phyloP scores from a whole-genome alignment of 2,797 vertebrate species.

The Eutrigla gurnardus region DNA sequence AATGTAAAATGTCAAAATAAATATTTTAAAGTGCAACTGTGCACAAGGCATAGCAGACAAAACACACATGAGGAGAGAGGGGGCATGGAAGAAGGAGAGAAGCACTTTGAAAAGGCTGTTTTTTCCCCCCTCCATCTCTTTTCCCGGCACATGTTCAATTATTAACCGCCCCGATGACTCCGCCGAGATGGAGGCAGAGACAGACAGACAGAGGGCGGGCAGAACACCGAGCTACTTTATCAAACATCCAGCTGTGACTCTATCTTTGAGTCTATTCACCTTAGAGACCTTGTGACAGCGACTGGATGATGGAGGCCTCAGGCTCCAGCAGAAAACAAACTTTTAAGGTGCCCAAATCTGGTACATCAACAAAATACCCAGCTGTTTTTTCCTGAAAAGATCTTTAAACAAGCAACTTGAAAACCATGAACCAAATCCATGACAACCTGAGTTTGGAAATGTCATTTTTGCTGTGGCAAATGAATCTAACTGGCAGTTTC shows the following conservation, averaged over 20 bases:
- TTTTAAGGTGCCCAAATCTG: background rate
- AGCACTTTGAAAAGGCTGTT: conserved; percentile 42
- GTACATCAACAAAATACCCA: background rate
- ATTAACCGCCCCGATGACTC: conserved; percentile 65
- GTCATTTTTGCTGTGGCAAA: conserved; percentile 3
- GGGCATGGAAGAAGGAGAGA: conserved; percentile 21
- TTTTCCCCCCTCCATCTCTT: conserved; percentile 33
- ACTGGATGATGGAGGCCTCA: conserved; percentile 16
- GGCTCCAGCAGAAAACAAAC: background rate
- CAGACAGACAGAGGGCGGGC: conserved; percentile 29
- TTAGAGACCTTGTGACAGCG: conserved; percentile 16
- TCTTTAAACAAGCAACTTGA: too few species aligned
- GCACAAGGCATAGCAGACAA: conserved; percentile 19
- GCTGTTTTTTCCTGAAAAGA: background rate
- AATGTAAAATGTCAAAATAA: conserved; percentile 62
- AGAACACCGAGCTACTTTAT: conserved; percentile 49
- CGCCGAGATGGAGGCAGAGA: conserved; percentile 39
- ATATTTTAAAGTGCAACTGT: conserved; percentile 63
- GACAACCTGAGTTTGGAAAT: background rate
- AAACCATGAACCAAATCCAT: too few species aligned
- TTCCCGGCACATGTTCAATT: conserved; percentile 73
- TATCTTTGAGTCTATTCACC: conserved; percentile 25
- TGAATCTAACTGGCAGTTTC: conserved; percentile 1
- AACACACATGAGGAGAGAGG: background rate
- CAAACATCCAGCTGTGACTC: conserved; percentile 56